Evolutionary conservation across 1,140 invertebrate species (phyloP), one percentile per base, ranked within the genome.

Genomic region (Philotrypesis tridentata): DNA sequence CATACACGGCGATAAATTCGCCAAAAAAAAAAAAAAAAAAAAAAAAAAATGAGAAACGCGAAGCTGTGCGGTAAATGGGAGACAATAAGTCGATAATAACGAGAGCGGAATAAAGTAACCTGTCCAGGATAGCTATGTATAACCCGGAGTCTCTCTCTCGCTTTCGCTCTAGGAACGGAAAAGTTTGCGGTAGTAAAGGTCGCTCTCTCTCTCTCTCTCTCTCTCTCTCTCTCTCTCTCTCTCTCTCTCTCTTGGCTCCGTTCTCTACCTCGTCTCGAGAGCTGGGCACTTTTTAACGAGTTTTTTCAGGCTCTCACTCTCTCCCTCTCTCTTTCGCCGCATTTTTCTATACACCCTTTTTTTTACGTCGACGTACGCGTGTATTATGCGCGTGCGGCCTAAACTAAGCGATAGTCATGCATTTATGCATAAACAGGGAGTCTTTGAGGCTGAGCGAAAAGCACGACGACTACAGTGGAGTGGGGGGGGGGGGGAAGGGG

Each of bases 271-370:
- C n/a, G n/a, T n/a, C n/a, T n/a, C n/a, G n/a, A n/a, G n/a, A n/a
- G 21, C 27, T 1, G 31, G 11, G 67, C 37, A 70, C 27, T 70
- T 70, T 70, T 70, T 70, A 70, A 70, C 67, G 67, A 70, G 67
- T 33, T 70, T n/a, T n/a, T n/a, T n/a, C n/a, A n/a, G n/a, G n/a
- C n/a, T n/a, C n/a, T n/a, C n/a, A n/a, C n/a, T n/a, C n/a, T n/a
- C n/a, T n/a, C n/a, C n/a, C n/a, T n/a, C n/a, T n/a, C n/a, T n/a
- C n/a, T n/a, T n/a, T n/a, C n/a, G n/a, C n/a, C n/a, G n/a, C n/a
- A n/a, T n/a, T n/a, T n/a, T 70, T 70, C 21, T 7, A 31, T 29
- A 12, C 5, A 17, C 48, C 17, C 21, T 17, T 55, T 14, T 5
- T 55, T 55, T 14, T 17, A 68, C 29, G 27, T 27, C 6, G 8